Evolutionary conservation across 2,113 vertebrate species (phyloP), one percentile per base, ranked within the genome.

Genomic region (Dendrocopos noguchii): DNA sequence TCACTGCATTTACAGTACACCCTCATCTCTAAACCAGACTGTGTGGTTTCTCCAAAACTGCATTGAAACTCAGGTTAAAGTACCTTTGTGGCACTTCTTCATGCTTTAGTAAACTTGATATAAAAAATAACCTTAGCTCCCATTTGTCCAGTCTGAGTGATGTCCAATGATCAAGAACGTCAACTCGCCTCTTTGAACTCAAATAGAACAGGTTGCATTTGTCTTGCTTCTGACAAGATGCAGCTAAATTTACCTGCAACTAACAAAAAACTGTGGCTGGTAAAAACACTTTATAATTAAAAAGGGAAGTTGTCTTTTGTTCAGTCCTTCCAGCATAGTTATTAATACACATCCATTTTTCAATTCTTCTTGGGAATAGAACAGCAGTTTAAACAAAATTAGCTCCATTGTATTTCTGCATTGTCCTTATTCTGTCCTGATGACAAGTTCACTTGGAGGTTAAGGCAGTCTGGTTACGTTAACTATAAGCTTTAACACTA

Each of bases 371-470:
- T 87, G 47, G 14, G 44, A 39, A 66, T n/a, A 90, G 85, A 63
- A 67, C 36, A 72, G 16, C 5, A 84, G 12, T 65, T 84, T 87
- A 81, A 90, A 81, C 25, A 75, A 53, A 88, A 90, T 19, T 20
- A 74, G 47, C 22, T 90, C 31, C 39, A 13, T 59, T 63, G 3
- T 72, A 80, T 72, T 76, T 74, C 21, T 52, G 7, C 21, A 31
- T 61, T 68, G 15, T 88, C 21, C 95, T 93, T 60, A 65, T 92
- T 87, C 59, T 76, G 22, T 67, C 94, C 39, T 78, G 39, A 46
- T 70, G 68, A 80, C 67, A 90, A 94, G 81, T 91, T 88, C 84
- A 77, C 19, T 71, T 50, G 52, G 27, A 78, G 80, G 94, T 91
- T 86, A 80, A 87, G n/a, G 61, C 53, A 60, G 77, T 67, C 46